Conservation (phyloP, 2,888 invertebrate species). For the Caenorhabditis drosophilae region DNA sequence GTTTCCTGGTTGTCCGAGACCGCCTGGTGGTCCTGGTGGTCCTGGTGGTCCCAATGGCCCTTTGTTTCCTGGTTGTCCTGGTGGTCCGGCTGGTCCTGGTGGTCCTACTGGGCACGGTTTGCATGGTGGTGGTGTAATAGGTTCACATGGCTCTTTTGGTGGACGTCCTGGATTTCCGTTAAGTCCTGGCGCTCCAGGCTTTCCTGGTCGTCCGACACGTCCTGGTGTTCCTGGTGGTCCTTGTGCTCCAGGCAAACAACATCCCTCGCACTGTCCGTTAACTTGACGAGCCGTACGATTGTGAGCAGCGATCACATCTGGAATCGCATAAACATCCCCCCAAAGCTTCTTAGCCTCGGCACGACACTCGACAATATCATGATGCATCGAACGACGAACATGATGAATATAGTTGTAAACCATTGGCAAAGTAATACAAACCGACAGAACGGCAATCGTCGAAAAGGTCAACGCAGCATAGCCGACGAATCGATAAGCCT, state of each 20-base stretch:
- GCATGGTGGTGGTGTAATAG: slow-evolving; percentile 68
- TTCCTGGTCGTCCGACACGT: slow-evolving; percentile 64
- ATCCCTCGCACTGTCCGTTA: slow-evolving; percentile 51
- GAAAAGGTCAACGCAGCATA: slow-evolving; percentile 66
- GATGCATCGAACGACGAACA: slow-evolving; percentile 48
- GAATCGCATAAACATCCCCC: slow-evolving; percentile 56
- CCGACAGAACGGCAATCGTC: slow-evolving; percentile 53
- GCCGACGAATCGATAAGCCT: slow-evolving; percentile 67
- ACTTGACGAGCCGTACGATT: slow-evolving; percentile 61
- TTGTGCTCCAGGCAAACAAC: slow-evolving; percentile 61
- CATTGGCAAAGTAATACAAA: slow-evolving; percentile 58
- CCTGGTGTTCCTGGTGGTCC: slow-evolving; percentile 65
- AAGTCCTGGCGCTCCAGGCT: slow-evolving; percentile 66
- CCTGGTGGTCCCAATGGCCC: slow-evolving; percentile 52
- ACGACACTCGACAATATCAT: slow-evolving; percentile 57
- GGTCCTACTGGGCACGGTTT: slow-evolving; percentile 65
- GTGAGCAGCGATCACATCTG: slow-evolving; percentile 41
- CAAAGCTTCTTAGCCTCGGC: slow-evolving; percentile 61
- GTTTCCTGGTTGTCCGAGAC: slow-evolving; percentile 38
- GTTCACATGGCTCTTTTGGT: slow-evolving; percentile 63
- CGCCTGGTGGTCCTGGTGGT: slow-evolving; percentile 48
- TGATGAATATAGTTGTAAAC: slow-evolving; percentile 61
- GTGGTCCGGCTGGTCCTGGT: slow-evolving; percentile 51
- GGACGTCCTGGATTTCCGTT: slow-evolving; percentile 68
- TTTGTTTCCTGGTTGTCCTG: slow-evolving; percentile 55